Evolutionary conservation across 2,888 invertebrate genomes (phyloP).

Genomic region (Gnatocerus cornutus): DNA sequence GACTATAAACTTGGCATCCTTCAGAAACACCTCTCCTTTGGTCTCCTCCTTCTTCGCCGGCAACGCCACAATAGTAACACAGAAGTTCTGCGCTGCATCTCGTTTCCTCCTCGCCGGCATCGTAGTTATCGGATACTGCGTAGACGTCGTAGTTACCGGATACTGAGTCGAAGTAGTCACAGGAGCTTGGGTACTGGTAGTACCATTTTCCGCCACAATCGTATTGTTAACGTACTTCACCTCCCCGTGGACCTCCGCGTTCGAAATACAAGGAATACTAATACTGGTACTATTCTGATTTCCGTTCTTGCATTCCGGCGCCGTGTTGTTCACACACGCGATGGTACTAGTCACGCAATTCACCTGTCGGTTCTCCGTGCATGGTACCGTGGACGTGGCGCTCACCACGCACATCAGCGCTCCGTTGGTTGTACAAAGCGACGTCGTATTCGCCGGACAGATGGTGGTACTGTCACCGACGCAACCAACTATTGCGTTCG

Average conservation of each 20-base stretch:
- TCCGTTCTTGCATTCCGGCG: conserved; percentile 61
- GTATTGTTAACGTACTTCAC: conserved; percentile 47
- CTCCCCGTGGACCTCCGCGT: conserved; percentile 58
- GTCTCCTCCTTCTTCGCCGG: conserved; percentile 60
- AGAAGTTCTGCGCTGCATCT: conserved; percentile 58
- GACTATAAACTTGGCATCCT: conserved; percentile 55
- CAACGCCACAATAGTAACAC: conserved; percentile 63
- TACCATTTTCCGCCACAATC: conserved; percentile 43
- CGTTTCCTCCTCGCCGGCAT: conserved; percentile 44
- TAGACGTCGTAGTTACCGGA: conserved; percentile 15
- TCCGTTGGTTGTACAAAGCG: conserved; percentile 67
- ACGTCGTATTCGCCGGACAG: conserved; percentile 66
- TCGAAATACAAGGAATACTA: conserved; percentile 65
- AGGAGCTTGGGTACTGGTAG: conserved; percentile 18
- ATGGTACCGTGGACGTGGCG: conserved; percentile 64
- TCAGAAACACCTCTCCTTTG: conserved; percentile 58
- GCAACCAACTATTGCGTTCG: conserved; percentile 65
- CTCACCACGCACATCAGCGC: conserved; percentile 68
- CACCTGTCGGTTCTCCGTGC: conserved; percentile 59
- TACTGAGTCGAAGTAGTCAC: conserved; percentile 23
- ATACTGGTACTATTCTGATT: conserved; percentile 59
- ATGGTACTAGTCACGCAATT: conserved; percentile 65
- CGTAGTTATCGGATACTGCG: conserved; percentile 43
- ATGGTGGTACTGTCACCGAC: conserved; percentile 64
- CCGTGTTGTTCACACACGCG: conserved; percentile 64